These are phyloP conservation scores for Heliocidaris tuberculata DNA, from an alignment of 35 echinoderm and acorn worm species.

Conservation along the genomic window DNA sequence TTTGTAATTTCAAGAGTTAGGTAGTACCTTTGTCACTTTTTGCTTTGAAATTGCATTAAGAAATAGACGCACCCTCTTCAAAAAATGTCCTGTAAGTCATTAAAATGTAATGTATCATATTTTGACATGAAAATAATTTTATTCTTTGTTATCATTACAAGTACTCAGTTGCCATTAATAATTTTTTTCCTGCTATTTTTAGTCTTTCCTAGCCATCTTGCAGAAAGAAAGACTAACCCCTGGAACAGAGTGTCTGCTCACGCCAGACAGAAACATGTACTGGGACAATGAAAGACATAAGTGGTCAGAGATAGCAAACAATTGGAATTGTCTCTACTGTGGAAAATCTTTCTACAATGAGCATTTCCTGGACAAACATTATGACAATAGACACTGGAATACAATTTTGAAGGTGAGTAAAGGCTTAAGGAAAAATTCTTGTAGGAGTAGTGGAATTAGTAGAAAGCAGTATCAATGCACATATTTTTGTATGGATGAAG, in stretches of 20 bases:
- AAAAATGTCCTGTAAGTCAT: too few relatives aligned
- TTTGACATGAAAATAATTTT: too few relatives aligned
- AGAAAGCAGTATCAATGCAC: too few relatives aligned
- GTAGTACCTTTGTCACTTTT: too few relatives aligned
- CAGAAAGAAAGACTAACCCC: constrained; percentile 31
- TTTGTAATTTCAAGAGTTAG: too few relatives aligned
- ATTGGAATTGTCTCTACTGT: constrained; percentile 86
- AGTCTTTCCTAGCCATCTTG: constrained; percentile 23
- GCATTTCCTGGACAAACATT: constrained; percentile 68
- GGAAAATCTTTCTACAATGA: constrained; percentile 80
- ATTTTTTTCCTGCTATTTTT: neutral
- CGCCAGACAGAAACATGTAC: constrained; percentile 65
- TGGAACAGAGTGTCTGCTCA: constrained; percentile 54
- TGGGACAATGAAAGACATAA: constrained; percentile 70
- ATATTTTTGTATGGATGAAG: too few relatives aligned
- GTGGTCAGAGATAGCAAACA: constrained; percentile 49
- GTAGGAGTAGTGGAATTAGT: too few relatives aligned
- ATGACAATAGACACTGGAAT: constrained; percentile 62
- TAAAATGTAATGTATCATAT: too few relatives aligned
- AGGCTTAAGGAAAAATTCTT: neutral
- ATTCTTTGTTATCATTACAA: neutral
- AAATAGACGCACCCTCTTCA: too few relatives aligned
- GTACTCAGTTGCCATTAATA: neutral
- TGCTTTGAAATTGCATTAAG: too few relatives aligned
- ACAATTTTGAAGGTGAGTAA: constrained; percentile 51